These are phyloP conservation scores for Phylloscopus trochiloides DNA, from an alignment of 2,113 vertebrate genomes.

Conservation along the genomic window DNA sequence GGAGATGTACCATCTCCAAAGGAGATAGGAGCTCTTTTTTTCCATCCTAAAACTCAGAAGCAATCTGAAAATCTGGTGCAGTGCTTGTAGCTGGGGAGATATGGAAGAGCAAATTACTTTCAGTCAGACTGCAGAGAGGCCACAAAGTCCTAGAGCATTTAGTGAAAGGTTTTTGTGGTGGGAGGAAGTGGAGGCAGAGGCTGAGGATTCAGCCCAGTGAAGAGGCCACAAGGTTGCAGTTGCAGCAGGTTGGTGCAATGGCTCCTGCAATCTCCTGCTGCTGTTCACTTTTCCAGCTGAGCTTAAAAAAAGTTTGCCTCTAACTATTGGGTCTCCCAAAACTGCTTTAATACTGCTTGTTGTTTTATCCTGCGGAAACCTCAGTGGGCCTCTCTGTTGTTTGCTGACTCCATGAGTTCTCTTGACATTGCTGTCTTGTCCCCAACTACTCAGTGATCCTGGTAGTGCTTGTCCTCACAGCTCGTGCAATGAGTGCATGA, in stretches of 20 bases:
- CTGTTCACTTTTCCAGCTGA: conserved; percentile 18
- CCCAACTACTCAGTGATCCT: rapidly evolving
- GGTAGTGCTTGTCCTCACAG: background rate
- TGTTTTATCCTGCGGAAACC: conserved; percentile 34
- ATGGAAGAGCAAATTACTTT: background rate
- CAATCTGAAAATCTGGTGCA: background rate
- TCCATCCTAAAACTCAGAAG: background rate
- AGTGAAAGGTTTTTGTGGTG: background rate
- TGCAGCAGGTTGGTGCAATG: conserved; percentile 5
- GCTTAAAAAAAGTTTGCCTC: conserved; percentile 58
- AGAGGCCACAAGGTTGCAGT: conserved; percentile 23
- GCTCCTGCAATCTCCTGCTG: conserved; percentile 59
- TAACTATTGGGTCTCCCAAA: conserved; percentile 51
- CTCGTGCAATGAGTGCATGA: background rate
- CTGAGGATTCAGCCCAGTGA: conserved; percentile 21
- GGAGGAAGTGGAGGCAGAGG: background rate
- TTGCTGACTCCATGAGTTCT: conserved; percentile 40
- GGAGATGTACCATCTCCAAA: background rate
- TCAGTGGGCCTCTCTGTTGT: conserved; percentile 4
- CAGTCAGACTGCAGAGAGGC: background rate
- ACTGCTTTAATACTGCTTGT: conserved; percentile 14
- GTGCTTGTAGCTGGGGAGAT: background rate
- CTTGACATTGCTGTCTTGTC: background rate
- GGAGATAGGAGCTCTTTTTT: background rate
- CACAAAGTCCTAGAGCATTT: background rate